These are phyloP conservation scores for Centropus unirufus DNA, from an alignment of 2,113 vertebrate genomes.

Conservation along the genomic window DNA sequence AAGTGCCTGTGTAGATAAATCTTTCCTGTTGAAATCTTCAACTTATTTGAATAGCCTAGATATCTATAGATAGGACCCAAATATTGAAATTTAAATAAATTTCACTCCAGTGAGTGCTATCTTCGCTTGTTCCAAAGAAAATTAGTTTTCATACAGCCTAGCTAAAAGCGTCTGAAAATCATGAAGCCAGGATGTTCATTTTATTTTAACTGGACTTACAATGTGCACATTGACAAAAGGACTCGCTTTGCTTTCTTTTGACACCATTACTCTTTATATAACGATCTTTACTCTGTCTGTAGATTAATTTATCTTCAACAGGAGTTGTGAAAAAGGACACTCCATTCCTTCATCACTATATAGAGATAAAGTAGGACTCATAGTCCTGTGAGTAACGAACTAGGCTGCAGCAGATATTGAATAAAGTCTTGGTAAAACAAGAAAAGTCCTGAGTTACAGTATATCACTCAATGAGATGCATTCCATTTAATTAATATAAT, in stretches of 20 bases:
- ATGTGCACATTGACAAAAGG: background rate
- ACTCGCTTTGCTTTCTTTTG: background rate
- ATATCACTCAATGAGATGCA: background rate
- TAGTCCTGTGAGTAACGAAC: background rate
- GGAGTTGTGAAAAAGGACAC: background rate
- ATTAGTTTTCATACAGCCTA: background rate
- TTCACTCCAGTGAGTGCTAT: background rate
- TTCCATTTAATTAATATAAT: background rate
- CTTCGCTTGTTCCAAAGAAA: background rate
- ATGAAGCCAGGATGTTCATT: background rate
- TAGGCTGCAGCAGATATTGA: background rate
- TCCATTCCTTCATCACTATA: background rate
- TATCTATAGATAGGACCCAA: background rate
- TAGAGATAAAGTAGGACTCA: background rate
- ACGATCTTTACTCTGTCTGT: background rate
- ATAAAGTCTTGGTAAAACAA: background rate
- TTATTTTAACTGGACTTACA: background rate
- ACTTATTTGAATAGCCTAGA: background rate
- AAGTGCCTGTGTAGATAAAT: background rate
- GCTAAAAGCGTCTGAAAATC: background rate
- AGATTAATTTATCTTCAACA: background rate
- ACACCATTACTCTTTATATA: background rate
- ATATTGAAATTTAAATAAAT: background rate
- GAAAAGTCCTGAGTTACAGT: background rate
- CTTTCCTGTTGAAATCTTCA: background rate